Percentiles rank a stretch among this genome's conserved stretches.
Evolutionary conservation across 92 coral and sea anemone species (phyloP).

Genomic region (Galaxea fascicularis): DNA sequence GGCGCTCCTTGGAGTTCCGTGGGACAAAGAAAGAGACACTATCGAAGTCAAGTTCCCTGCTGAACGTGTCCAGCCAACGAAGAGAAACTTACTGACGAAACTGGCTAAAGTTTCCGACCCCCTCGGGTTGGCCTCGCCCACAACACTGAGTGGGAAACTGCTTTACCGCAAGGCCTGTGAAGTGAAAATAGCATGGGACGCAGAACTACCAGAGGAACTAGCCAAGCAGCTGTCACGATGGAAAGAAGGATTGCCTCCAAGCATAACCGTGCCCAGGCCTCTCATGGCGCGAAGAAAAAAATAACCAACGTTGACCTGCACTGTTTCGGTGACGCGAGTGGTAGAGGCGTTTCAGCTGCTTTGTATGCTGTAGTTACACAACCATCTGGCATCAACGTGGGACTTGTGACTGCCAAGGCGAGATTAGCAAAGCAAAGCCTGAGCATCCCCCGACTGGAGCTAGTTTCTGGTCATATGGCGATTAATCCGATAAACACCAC

Average conservation of each 20-base stretch:
- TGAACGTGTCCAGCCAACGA: neutral
- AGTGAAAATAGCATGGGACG: too few species aligned
- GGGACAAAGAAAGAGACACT: slow-evolving; percentile 25
- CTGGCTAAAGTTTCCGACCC: slow-evolving; percentile 6
- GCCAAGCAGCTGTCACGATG: too few species aligned
- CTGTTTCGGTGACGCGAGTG: neutral
- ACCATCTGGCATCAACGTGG: neutral
- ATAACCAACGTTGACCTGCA: neutral
- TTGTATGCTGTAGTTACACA: neutral
- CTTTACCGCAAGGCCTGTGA: neutral
- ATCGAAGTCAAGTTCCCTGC: slow-evolving; percentile 35
- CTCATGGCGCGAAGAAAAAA: too few species aligned
- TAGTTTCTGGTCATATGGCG: slow-evolving; percentile 44
- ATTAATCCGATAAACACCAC: neutral
- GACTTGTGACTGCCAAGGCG: neutral
- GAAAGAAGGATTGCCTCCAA: too few species aligned
- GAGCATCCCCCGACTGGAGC: neutral
- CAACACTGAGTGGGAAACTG: neutral
- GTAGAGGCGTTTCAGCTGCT: neutral
- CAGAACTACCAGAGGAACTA: neutral
- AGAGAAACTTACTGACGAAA: neutral
- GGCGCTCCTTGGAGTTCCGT: slow-evolving; percentile 24
- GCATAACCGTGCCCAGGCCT: too few species aligned
- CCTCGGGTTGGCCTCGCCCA: slow-evolving; percentile 5
- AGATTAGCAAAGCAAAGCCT: neutral